Conservation (phyloP, 2,888 invertebrate species). For the Lasioglossum malachurum region DNA sequence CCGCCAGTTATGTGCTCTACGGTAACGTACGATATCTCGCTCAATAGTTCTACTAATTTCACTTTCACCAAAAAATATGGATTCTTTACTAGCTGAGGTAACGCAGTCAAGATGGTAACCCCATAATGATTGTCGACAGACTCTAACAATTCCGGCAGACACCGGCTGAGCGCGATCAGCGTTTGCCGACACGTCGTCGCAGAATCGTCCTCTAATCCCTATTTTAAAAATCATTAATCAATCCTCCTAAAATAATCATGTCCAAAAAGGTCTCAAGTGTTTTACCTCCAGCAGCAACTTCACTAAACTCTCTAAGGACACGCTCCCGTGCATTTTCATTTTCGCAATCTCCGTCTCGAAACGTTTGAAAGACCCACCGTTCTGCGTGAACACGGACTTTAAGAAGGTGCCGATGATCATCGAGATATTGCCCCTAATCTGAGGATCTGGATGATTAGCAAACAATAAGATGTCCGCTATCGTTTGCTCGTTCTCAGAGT, state of each 20-base stretch:
- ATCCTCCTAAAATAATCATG: not conserved
- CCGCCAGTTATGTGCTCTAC: conserved; percentile 86
- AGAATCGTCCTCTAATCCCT: conserved; percentile 91
- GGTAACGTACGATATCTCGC: conserved; percentile 87
- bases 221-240: conserved; percentile 68
- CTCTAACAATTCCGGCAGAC: conserved; percentile 87
- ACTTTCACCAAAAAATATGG: conserved; percentile 95
- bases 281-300: conserved; percentile 87
- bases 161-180: conserved; percentile 87
- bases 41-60: conserved; percentile 88
- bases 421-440: conserved; percentile 91
- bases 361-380: conserved; percentile 86
- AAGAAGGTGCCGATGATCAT: conserved; percentile 90
- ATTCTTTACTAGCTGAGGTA: conserved; percentile 89
- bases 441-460: conserved; percentile 92
- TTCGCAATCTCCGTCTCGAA: conserved; percentile 57
- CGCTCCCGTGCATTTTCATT: conserved; percentile 82
- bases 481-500: conserved; percentile 85
- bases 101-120: conserved; percentile 87
- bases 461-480: conserved; percentile 90
- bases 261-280: not conserved
- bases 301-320: conserved; percentile 86
- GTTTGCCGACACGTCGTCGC: conserved; percentile 91
- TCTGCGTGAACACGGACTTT: conserved; percentile 87
- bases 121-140: conserved; percentile 87